Evolutionary conservation across 1,140 invertebrate genomes (phyloP).

Genomic region (Arctopsyche grandis): DNA sequence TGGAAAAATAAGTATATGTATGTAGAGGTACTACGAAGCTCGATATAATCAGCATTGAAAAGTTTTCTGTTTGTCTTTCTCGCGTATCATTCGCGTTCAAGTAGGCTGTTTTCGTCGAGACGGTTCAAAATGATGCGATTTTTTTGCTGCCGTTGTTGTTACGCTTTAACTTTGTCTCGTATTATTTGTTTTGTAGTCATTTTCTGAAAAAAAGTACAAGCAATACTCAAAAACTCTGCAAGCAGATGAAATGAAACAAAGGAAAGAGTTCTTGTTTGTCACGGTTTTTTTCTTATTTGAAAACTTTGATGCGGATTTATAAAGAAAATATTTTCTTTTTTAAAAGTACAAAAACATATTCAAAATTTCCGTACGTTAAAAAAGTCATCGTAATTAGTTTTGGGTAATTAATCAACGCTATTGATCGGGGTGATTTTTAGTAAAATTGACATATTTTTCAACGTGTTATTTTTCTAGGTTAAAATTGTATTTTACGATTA

Average conservation of each 20-base stretch:
- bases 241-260: background rate
- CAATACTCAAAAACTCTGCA: background rate
- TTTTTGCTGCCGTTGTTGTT: background rate
- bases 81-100: background rate
- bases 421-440: too few relatives aligned
- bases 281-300: background rate
- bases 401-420: too few relatives aligned
- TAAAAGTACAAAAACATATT: too few relatives aligned
- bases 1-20: too few relatives aligned
- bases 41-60: too few relatives aligned
- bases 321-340: too few relatives aligned
- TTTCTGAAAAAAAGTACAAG: background rate
- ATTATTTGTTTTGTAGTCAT: background rate
- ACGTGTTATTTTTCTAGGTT: too few relatives aligned
- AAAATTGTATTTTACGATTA: too few relatives aligned
- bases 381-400: too few relatives aligned
- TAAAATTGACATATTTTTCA: too few relatives aligned
- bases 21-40: too few relatives aligned
- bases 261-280: background rate
- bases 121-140: background rate
- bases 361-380: too few relatives aligned
- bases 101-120: conserved; percentile 12
- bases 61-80: background rate
- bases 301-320: background rate
- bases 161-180: background rate